Percentiles rank a stretch among this genome's conserved stretches.
These are phyloP conservation scores for Desoria tigrina DNA, from an alignment of 2,888 invertebrate species.

Conservation along the genomic window DNA sequence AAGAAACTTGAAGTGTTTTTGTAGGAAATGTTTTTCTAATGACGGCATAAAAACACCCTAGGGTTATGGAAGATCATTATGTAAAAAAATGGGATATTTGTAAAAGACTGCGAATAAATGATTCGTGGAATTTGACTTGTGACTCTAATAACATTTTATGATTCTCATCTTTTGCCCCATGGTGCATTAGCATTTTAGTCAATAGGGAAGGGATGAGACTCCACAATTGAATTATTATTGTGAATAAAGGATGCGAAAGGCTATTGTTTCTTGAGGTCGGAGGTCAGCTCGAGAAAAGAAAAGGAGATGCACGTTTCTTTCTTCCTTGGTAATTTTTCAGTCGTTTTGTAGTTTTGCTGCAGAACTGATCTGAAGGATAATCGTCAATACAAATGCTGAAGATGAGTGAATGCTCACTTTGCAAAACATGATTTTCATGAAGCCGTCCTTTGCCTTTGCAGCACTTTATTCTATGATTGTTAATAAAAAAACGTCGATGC, in stretches of 20 bases:
- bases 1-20: too few species aligned
- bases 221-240: constrained; percentile 15
- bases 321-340: background rate
- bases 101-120: constrained; percentile 7
- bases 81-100: background rate
- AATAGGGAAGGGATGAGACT: background rate
- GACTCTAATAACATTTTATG: constrained; percentile 11
- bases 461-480: too few species aligned
- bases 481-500: too few species aligned
- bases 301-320: constrained; percentile 11
- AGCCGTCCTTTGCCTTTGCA: too few species aligned
- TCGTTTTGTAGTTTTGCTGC: background rate
- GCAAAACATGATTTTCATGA: too few species aligned
- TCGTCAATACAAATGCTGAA: background rate
- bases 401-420: background rate
- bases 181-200: background rate
- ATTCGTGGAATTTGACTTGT: constrained; percentile 8
- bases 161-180: background rate
- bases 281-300: constrained; percentile 1
- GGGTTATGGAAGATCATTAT: background rate
- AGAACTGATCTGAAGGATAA: background rate
- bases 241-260: background rate
- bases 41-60: too few species aligned
- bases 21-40: too few species aligned
- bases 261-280: constrained; percentile 11